These are phyloP conservation scores for Hylomyscus alleni DNA, from an alignment of 2,797 vertebrate genomes.

Conservation along the genomic window DNA sequence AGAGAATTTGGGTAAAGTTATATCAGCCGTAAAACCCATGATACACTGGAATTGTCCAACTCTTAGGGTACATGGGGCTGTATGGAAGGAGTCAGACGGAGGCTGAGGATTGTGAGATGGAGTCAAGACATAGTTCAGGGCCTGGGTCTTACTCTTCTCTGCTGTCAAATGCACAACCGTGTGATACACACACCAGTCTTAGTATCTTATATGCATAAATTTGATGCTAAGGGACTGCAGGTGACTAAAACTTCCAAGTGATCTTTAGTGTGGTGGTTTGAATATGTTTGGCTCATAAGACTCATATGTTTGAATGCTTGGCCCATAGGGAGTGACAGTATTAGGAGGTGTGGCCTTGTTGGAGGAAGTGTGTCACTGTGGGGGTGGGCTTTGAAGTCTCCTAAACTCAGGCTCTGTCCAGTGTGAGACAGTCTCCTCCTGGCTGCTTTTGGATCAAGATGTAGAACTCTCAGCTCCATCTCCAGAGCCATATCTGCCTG, in stretches of 20 bases:
- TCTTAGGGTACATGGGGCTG: neutral
- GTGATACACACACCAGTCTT: no score
- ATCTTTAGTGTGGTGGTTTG: neutral
- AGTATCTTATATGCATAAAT: fast-evolving
- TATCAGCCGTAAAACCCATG: neutral
- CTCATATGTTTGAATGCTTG: neutral
- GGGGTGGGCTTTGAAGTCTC: neutral
- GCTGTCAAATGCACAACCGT: neutral
- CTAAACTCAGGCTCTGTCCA: neutral
- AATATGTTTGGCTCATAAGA: neutral
- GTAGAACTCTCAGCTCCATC: neutral
- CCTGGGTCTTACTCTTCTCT: neutral
- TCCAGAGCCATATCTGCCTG: neutral
- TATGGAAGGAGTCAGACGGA: neutral
- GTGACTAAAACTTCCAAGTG: neutral
- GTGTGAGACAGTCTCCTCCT: neutral
- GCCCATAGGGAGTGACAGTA: neutral
- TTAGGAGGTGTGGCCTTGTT: neutral
- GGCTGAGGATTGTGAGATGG: neutral
- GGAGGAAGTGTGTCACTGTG: neutral
- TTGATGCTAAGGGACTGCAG: neutral
- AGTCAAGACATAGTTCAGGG: neutral
- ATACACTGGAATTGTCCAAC: neutral
- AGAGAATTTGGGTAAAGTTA: neutral
- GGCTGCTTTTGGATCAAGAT: neutral